phyloP scores from a whole-genome alignment of 2,113 vertebrate genomes.

The Nymphicus hollandicus region DNA sequence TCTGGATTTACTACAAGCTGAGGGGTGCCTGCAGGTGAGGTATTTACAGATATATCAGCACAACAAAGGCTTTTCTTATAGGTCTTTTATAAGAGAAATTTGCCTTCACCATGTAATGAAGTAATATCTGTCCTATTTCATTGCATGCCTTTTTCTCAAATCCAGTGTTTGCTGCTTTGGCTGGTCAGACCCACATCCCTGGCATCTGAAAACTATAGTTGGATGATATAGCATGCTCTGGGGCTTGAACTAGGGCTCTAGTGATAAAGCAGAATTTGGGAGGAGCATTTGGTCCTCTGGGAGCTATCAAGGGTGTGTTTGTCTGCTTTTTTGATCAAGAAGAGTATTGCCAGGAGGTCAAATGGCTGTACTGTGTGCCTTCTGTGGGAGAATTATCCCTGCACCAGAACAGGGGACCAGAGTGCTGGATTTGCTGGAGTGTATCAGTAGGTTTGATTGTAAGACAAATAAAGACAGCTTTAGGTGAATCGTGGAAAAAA shows the following conservation, averaged over 20 bases:
- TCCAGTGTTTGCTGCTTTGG: neutral
- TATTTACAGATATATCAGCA: neutral
- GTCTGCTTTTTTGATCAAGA: neutral
- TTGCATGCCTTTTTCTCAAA: neutral
- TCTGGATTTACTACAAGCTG: neutral
- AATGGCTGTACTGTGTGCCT: neutral
- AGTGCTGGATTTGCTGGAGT: neutral
- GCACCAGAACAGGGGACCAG: neutral
- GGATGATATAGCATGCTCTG: neutral
- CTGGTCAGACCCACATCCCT: neutral
- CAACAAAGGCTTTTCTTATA: neutral
- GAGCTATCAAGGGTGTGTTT: neutral
- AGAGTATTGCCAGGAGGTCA: neutral
- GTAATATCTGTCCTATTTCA: neutral
- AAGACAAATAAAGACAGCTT: neutral
- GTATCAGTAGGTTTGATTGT: neutral
- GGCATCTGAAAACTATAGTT: neutral
- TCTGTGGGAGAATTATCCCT: neutral
- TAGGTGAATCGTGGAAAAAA: neutral
- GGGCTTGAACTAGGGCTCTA: neutral
- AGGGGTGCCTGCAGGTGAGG: neutral
- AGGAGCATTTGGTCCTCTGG: neutral
- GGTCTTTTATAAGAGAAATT: neutral
- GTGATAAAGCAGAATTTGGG: neutral
- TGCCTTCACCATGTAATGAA: neutral